Evolutionary conservation across 2,797 vertebrate genomes (phyloP).

Genomic region (Synanceia verrucosa): DNA sequence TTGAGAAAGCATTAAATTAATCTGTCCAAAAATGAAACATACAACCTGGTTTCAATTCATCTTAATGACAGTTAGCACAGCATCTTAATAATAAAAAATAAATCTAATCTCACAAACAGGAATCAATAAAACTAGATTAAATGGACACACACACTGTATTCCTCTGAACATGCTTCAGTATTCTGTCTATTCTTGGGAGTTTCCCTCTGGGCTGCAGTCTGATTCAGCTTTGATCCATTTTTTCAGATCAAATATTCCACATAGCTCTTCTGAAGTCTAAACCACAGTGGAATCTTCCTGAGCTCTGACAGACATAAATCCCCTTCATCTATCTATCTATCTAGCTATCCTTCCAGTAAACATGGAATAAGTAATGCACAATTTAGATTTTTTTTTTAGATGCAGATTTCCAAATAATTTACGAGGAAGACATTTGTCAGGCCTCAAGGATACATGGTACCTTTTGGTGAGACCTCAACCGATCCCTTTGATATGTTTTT

Average conservation of each 20-base stretch:
- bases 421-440: background rate
- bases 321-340: too few species aligned
- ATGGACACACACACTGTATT: slow-evolving; percentile 21
- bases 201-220: slow-evolving; percentile 21
- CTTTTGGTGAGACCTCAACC: background rate
- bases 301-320: slow-evolving; percentile 16
- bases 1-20: background rate
- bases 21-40: background rate
- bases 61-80: background rate
- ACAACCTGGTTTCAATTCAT: background rate
- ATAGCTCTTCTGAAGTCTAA: slow-evolving; percentile 31
- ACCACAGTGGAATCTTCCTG: slow-evolving; percentile 36
- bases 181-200: slow-evolving; percentile 40
- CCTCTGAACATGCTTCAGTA: slow-evolving; percentile 20
- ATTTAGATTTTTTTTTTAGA: too few species aligned
- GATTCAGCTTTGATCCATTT: slow-evolving; percentile 53
- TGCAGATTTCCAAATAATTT: background rate
- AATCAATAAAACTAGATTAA: slow-evolving; percentile 23
- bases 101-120: slow-evolving; percentile 5
- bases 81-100: background rate
- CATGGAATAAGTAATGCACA: background rate
- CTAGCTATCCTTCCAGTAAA: too few species aligned
- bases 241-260: slow-evolving; percentile 54
- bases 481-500: too few species aligned
- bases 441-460: background rate